Evolutionary conservation across 2,888 invertebrate genomes (phyloP).

Genomic region (Caenorhabditis auriculariae): DNA sequence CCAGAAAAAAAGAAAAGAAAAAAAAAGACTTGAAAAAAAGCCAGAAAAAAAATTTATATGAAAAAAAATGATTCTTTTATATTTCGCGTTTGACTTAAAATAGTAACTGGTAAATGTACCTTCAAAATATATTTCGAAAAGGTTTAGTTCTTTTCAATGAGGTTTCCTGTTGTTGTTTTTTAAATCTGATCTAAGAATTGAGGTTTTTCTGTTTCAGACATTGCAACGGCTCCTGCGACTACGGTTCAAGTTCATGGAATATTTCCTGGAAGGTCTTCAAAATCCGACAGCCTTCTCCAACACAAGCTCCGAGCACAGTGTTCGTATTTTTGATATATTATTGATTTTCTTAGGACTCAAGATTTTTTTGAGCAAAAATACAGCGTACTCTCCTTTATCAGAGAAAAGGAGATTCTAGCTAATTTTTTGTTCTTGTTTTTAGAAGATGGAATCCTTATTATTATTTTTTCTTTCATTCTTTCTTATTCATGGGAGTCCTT

Average conservation of each 20-base stretch:
- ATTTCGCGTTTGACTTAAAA: background rate
- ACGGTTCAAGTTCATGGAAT: conserved; percentile 57
- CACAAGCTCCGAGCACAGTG: background rate
- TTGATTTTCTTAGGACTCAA: background rate
- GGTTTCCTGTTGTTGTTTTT: background rate
- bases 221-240: conserved; percentile 40
- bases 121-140: background rate
- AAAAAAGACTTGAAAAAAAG: no score
- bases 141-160: background rate
- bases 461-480: no score
- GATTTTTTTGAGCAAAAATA: no score
- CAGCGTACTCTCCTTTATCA: background rate
- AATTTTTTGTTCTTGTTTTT: no score
- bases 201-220: conserved; percentile 16
- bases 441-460: no score
- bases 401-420: background rate
- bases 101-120: conserved; percentile 1
- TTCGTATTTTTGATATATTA: background rate
- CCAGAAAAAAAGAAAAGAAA: no score
- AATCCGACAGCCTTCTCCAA: conserved; percentile 17
- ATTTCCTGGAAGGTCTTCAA: conserved; percentile 47
- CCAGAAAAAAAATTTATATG: no score
- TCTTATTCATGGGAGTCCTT: no score
- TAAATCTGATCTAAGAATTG: background rate
- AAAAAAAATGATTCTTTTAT: background rate